phyloP scores from a whole-genome alignment of 1,140 invertebrate species.

The Trichonephila clavipes region DNA sequence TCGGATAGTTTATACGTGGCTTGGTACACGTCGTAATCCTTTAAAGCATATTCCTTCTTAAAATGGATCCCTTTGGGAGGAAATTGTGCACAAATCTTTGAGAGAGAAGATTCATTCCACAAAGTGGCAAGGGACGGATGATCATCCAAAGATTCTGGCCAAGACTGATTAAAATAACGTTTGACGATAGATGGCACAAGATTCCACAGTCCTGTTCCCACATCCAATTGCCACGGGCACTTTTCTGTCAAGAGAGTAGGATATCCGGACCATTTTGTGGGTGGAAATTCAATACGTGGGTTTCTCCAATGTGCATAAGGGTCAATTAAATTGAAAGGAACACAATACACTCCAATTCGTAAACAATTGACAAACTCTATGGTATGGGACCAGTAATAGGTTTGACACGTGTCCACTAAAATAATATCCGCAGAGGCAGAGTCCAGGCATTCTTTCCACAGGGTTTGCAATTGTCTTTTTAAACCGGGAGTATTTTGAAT shows the following conservation, averaged over 20 bases:
- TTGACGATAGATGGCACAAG: not conserved
- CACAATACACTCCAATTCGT: not conserved
- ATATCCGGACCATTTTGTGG: not conserved
- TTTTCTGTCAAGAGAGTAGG: not conserved
- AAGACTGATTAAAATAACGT: not conserved
- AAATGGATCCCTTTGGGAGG: not conserved
- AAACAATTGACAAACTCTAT: not conserved
- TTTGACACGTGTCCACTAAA: not conserved
- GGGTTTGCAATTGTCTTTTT: not conserved
- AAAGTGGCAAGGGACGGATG: not conserved
- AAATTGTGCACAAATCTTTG: not conserved
- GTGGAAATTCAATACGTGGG: not conserved
- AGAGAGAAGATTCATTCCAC: not conserved
- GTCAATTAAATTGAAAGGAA: not conserved
- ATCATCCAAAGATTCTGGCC: not conserved
- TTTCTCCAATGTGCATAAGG: not conserved
- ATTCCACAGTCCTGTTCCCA: not conserved
- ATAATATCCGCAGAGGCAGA: not conserved
- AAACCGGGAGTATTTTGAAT: not conserved
- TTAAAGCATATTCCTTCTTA: accelerated
- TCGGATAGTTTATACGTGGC: not conserved
- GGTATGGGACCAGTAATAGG: not conserved
- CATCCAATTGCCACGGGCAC: not conserved
- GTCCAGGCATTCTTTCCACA: not conserved
- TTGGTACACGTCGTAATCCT: not conserved